These are phyloP conservation scores for Pao palembangensis DNA, from an alignment of 2,113 vertebrate species.

Conservation along the genomic window DNA sequence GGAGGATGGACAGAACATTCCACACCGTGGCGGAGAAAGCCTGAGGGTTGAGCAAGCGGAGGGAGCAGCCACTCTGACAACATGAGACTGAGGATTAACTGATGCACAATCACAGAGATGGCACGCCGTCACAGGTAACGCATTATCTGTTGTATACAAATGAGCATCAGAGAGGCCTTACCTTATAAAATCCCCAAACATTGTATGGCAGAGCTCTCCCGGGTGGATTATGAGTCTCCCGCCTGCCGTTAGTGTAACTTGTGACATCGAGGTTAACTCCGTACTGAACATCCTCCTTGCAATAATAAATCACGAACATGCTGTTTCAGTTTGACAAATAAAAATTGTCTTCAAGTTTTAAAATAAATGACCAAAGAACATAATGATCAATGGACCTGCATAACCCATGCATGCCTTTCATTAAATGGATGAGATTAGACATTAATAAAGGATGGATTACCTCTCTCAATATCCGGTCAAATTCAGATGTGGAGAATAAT, in stretches of 20 bases:
- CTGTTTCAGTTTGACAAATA: neutral
- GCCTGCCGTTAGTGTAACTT: conserved; percentile 82
- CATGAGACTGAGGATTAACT: neutral
- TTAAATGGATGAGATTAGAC: neutral
- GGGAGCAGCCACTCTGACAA: conserved; percentile 84
- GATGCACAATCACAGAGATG: conserved; percentile 17
- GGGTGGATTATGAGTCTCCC: conserved; percentile 87
- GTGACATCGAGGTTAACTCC: conserved; percentile 93
- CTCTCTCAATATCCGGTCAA: conserved; percentile 82
- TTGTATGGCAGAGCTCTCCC: conserved; percentile 85
- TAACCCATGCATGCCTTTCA: neutral
- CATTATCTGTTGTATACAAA: neutral
- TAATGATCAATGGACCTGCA: neutral
- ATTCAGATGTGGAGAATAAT: conserved; percentile 89
- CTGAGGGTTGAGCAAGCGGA: conserved; percentile 91
- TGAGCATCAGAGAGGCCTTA: conserved; percentile 20
- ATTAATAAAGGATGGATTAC: conserved; percentile 42
- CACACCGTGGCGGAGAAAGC: conserved; percentile 85
- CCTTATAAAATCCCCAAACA: conserved; percentile 90
- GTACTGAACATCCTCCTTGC: conserved; percentile 81
- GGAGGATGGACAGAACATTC: conserved; percentile 88
- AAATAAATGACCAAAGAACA: neutral
- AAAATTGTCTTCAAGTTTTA: neutral
- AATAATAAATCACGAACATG: neutral
- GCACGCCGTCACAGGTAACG: neutral